These are phyloP conservation scores for Cantharis lateralis DNA, from an alignment of 2,888 invertebrate genomes.

Conservation along the genomic window DNA sequence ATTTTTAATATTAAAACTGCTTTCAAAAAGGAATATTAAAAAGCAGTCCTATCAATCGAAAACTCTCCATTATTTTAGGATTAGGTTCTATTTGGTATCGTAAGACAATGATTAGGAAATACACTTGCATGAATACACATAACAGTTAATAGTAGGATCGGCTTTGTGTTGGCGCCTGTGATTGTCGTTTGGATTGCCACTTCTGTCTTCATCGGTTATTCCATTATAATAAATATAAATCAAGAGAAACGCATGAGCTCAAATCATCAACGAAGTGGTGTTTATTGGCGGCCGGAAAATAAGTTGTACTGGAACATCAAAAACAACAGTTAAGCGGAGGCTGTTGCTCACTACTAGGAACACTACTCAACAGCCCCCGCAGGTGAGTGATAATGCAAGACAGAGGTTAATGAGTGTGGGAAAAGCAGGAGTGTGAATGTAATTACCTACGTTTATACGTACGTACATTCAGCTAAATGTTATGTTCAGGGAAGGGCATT, in stretches of 20 bases:
- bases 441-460: constrained; percentile 43
- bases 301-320: constrained; percentile 57
- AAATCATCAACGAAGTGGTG: constrained; percentile 48
- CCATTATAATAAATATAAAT: constrained; percentile 32
- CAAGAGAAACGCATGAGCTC: constrained; percentile 36
- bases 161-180: constrained; percentile 49
- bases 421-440: constrained; percentile 49
- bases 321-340: constrained; percentile 50
- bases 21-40: constrained; percentile 22
- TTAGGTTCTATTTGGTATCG: constrained; percentile 8
- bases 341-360: constrained; percentile 35
- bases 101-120: constrained; percentile 42
- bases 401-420: constrained; percentile 47
- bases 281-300: constrained; percentile 57
- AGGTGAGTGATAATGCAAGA: constrained; percentile 53
- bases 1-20: constrained; percentile 18
- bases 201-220: constrained; percentile 45
- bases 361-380: constrained; percentile 51
- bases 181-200: constrained; percentile 53
- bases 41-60: constrained; percentile 18
- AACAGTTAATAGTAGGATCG: constrained; percentile 41
- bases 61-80: not conserved
- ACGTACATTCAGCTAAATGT: constrained; percentile 65
- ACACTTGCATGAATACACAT: constrained; percentile 47
- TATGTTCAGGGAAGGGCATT: constrained; percentile 78